Percentiles rank a stretch among this genome's conserved stretches.
Conservation (phyloP, 2,113 vertebrate genomes). For the Rhinoderma darwinii region DNA sequence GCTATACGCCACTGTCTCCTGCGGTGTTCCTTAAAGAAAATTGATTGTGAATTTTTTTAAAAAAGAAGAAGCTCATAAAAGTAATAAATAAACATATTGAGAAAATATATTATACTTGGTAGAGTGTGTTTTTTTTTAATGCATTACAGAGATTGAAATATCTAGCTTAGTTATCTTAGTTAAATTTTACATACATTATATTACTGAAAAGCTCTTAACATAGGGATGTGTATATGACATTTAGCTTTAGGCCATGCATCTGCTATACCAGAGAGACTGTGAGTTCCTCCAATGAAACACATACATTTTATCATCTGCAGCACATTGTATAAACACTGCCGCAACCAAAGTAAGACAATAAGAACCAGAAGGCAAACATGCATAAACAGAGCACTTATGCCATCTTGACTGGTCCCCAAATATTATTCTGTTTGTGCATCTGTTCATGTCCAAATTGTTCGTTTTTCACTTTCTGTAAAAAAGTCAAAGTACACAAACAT, state of each 20-base stretch:
- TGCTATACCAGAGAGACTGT: conserved; percentile 22
- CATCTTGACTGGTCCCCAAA: conserved; percentile 32
- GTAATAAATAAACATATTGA: background rate
- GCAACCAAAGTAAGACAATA: conserved; percentile 31
- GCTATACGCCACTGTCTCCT: background rate
- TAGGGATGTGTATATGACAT: conserved; percentile 21
- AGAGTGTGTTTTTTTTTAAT: background rate
- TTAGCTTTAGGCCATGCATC: conserved; percentile 34
- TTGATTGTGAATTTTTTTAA: background rate
- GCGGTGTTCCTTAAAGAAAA: background rate
- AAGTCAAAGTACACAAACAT: background rate
- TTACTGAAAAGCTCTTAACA: background rate
- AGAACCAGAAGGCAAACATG: conserved; percentile 31
- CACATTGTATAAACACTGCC: conserved; percentile 21
- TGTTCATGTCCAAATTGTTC: conserved; percentile 25
- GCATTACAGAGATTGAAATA: background rate
- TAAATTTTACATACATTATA: conserved; percentile 24
- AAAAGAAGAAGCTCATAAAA: background rate
- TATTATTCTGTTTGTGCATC: conserved; percentile 34
- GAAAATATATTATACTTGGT: background rate
- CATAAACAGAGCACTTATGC: conserved; percentile 40
- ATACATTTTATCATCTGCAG: conserved; percentile 34
- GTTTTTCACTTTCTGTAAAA: background rate
- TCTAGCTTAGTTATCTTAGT: conserved; percentile 5
- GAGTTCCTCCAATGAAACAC: conserved; percentile 12